Base-by-base conservation (phyloP, 2,113 vertebrate genomes). In the Recurvirostra avosetta region DNA sequence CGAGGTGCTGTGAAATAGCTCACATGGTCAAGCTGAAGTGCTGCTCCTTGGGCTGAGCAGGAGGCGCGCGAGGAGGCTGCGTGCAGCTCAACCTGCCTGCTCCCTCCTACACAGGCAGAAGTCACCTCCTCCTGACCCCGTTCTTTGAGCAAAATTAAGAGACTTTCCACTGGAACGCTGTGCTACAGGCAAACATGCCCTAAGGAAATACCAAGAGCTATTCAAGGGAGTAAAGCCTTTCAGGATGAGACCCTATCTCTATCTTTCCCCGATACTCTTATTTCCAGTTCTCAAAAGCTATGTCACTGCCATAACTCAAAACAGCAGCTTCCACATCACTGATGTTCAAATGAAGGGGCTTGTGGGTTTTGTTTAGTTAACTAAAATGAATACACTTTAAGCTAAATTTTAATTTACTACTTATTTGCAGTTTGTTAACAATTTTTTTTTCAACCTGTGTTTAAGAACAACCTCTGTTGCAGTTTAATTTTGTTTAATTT, bases 1-100 rank as follows among this genome's bases (percentile, higher is more conserved):
- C 53, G 80, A 97, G 95, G 96, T 97, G 92, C 93, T 11, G 16
- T 77, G 94, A 95, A 81, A 96, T 17, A 68, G 84, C 87, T 94
- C 91, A 43, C 70, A 89, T 19, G 68, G 81, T 77, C 59, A 70
- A 53, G 63, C 49, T 2, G 0, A 65, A 79, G 76, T 3, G 1
- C 68, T 67, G 66, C 50, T 86, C 80, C 66, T 43, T 2, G 1
- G 55, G 49, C 58, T 45, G 63, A 36, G 91, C 78, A 12, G 53
- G 55, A 80, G 27, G 29, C 58, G 21, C 0, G 0, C 3, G 12
- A 63, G n/a, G 40, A 86, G 52, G 61, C 71, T 77, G 73, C 12
- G 49, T 0, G 0, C 10, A 3, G 82, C 83, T 43, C 47, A 5
- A 47, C 61, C 59, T 88, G 59, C 63, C 71, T 5, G 20, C n/a